These are phyloP conservation scores for Trissoscelio sp. DNA, from an alignment of 2,888 invertebrate species.

Conservation along the genomic window DNA sequence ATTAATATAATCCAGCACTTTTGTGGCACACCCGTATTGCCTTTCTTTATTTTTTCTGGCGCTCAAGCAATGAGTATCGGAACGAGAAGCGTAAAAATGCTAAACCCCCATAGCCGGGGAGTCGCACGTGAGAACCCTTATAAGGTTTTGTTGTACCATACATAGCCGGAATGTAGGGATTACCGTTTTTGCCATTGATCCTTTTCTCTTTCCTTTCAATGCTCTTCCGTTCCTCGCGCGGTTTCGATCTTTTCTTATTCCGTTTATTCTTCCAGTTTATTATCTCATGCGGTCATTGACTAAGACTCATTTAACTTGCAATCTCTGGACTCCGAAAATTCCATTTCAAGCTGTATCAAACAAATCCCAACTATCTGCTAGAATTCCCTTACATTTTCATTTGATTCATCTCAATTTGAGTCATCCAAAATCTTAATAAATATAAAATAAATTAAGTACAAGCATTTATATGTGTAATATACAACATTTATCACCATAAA, in stretches of 20 bases:
- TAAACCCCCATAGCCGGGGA: conserved; percentile 71
- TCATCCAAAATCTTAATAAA: no score
- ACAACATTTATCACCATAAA: no score
- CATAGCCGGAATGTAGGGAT: conserved; percentile 82
- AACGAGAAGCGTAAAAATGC: conserved; percentile 75
- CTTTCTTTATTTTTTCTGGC: conserved; percentile 67
- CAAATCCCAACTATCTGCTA: no score
- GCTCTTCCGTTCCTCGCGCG: conserved; percentile 56
- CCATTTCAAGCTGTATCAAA: no score
- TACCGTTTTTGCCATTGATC: conserved; percentile 82
- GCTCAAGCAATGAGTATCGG: conserved; percentile 23
- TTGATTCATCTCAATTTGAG: no score
- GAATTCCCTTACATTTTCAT: no score
- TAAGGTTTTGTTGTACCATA: conserved; percentile 79
- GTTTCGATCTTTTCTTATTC: conserved; percentile 40
- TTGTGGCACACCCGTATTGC: conserved; percentile 26
- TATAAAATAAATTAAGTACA: no score
- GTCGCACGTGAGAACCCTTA: conserved; percentile 79
- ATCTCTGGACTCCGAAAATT: no score
- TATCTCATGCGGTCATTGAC: conserved; percentile 35
- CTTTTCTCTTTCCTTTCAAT: conserved; percentile 67
- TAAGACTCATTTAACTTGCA: conserved; percentile 13
- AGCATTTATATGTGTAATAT: no score
- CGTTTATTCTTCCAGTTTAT: conserved; percentile 31
- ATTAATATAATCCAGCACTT: conserved; percentile 42